phyloP scores from a whole-genome alignment of 2,797 vertebrate species.

The Pantherophis alleghaniensis region DNA sequence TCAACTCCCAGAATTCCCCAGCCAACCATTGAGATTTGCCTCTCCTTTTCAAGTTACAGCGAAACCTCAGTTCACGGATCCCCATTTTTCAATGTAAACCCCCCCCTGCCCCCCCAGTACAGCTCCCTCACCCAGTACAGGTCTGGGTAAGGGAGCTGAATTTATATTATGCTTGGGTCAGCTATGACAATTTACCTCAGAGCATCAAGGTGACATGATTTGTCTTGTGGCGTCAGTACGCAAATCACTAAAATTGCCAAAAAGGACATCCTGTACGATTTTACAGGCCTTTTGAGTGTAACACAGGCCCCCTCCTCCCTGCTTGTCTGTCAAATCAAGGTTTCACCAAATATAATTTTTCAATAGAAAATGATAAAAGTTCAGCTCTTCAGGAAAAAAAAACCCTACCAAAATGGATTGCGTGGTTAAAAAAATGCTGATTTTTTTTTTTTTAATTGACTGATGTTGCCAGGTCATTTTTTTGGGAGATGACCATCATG shows the following conservation, averaged over 20 bases:
- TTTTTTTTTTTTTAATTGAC: not conserved
- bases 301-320: not conserved
- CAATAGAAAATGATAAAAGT: not conserved
- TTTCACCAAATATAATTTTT: not conserved
- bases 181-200: not conserved
- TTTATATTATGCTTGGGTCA: not conserved
- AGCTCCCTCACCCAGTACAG: not conserved
- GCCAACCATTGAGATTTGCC: not conserved
- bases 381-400: constrained; percentile 10
- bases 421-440: not conserved
- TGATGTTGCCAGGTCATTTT: not conserved
- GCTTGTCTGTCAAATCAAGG: not conserved
- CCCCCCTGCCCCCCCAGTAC: no score
- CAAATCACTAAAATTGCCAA: not conserved
- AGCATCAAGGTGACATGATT: not conserved
- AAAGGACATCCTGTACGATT: not conserved
- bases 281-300: not conserved
- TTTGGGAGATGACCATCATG: not conserved
- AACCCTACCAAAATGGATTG: not conserved
- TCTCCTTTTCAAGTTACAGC: not conserved
- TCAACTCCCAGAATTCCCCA: not conserved
- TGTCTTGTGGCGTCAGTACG: not conserved
- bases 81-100: not conserved
- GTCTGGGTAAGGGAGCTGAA: not conserved
- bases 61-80: not conserved